These are phyloP conservation scores for Brachionus paranguensis DNA, from an alignment of 1,140 invertebrate species.

Conservation along the genomic window DNA sequence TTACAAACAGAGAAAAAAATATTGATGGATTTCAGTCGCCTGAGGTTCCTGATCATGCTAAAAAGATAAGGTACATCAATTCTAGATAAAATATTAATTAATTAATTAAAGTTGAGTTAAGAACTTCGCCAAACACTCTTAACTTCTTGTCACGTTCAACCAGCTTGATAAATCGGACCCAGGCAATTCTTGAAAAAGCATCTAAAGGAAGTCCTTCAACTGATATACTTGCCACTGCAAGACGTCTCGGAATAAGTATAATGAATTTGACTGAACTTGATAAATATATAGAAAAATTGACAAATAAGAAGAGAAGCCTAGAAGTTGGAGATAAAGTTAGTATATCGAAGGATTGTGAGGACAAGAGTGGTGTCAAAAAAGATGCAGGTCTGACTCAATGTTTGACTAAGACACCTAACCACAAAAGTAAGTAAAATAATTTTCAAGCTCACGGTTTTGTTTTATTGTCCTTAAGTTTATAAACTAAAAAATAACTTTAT, in stretches of 20 bases:
- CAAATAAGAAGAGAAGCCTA: slow-evolving; percentile 6
- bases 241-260: slow-evolving; percentile 15
- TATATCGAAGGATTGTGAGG: not conserved
- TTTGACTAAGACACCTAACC: not conserved
- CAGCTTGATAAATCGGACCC: slow-evolving; percentile 26
- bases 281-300: slow-evolving; percentile 4
- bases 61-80: not conserved
- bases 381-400: not conserved
- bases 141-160: slow-evolving; percentile 2
- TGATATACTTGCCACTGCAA: not conserved
- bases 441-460: not conserved
- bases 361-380: not conserved
- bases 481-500: slow-evolving; percentile 3
- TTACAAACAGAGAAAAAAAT: slow-evolving; percentile 9
- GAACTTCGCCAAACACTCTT: not conserved
- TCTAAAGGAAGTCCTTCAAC: not conserved
- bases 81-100: not conserved
- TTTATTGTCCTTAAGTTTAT: slow-evolving; percentile 15
- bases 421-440: not conserved
- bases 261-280: slow-evolving; percentile 18
- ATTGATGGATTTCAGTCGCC: not conserved
- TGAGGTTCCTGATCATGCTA: not conserved
- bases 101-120: not conserved
- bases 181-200: slow-evolving; percentile 37
- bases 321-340: not conserved